phyloP scores from a whole-genome alignment of 2,797 vertebrate species.

The Microtus californicus region DNA sequence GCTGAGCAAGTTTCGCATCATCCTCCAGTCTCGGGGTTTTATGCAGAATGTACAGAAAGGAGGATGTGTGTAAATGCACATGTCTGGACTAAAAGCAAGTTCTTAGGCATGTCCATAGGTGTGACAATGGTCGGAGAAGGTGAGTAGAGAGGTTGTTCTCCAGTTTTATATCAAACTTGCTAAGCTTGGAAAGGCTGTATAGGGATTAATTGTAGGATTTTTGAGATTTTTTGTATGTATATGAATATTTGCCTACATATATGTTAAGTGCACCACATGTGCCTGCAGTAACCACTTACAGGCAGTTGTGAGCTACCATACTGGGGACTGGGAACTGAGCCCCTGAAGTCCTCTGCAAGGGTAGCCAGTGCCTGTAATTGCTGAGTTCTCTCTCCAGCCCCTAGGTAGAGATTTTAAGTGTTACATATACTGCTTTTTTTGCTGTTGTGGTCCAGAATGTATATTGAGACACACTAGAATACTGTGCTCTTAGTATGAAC shows the following conservation, averaged over 20 bases:
- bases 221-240: not conserved
- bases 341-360: not conserved
- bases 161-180: not conserved
- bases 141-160: constrained; percentile 83
- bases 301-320: not conserved
- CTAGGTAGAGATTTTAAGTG: constrained; percentile 26
- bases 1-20: constrained; percentile 99
- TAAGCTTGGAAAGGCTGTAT: not conserved
- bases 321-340: not conserved
- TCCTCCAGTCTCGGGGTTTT: constrained; percentile 98
- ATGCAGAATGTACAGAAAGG: constrained; percentile 96
- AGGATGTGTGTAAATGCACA: constrained; percentile 97
- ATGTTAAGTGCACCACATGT: not conserved
- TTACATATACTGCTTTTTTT: not conserved
- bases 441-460: constrained; percentile 15
- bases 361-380: not conserved
- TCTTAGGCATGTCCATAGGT: constrained; percentile 99
- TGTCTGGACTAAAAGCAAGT: constrained; percentile 99
- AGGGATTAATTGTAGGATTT: constrained; percentile 7
- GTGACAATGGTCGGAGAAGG: constrained; percentile 99
- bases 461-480: not conserved
- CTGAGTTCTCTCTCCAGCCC: not conserved
- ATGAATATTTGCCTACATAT: not conserved
- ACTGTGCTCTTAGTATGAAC: not conserved
- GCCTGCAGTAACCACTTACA: not conserved